phyloP scores from a whole-genome alignment of 2,797 vertebrate species.

The Onychomys arenicola region DNA sequence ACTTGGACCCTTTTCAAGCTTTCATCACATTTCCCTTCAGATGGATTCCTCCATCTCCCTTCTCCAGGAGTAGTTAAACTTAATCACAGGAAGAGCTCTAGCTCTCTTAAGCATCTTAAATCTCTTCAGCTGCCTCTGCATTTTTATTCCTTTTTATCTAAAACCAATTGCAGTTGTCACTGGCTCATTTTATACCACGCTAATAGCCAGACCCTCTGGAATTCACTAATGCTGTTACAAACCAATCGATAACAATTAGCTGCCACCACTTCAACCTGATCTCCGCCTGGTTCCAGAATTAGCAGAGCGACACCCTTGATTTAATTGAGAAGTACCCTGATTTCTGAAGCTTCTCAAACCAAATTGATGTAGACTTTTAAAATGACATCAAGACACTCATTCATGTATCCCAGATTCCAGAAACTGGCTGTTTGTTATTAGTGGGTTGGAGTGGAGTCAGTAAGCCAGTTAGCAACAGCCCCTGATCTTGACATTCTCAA shows the following conservation, averaged over 20 bases:
- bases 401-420: neutral
- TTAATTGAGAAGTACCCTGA: slow-evolving; percentile 64
- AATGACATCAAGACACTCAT: slow-evolving; percentile 8
- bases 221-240: slow-evolving; percentile 60
- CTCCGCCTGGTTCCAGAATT: slow-evolving; percentile 39
- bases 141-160: slow-evolving; percentile 73
- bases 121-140: slow-evolving; percentile 22
- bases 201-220: slow-evolving; percentile 60
- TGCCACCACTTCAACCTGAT: slow-evolving; percentile 47
- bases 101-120: slow-evolving; percentile 56
- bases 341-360: slow-evolving; percentile 28
- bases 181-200: slow-evolving; percentile 41
- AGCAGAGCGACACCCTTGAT: neutral
- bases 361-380: slow-evolving; percentile 50
- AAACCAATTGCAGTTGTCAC: slow-evolving; percentile 64
- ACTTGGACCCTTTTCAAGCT: neutral
- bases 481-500: neutral
- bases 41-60: slow-evolving; percentile 27
- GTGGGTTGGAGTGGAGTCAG: neutral
- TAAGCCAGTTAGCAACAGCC: neutral
- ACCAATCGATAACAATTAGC: slow-evolving; percentile 74
- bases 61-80: slow-evolving; percentile 44
- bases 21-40: neutral
- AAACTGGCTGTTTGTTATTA: neutral
- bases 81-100: slow-evolving; percentile 51